A percentile compares a stretch with the other conserved stretches of the same genome.
phyloP scores from a whole-genome alignment of 92 coral and sea anemone species.

The Desmophyllum pertusum region DNA sequence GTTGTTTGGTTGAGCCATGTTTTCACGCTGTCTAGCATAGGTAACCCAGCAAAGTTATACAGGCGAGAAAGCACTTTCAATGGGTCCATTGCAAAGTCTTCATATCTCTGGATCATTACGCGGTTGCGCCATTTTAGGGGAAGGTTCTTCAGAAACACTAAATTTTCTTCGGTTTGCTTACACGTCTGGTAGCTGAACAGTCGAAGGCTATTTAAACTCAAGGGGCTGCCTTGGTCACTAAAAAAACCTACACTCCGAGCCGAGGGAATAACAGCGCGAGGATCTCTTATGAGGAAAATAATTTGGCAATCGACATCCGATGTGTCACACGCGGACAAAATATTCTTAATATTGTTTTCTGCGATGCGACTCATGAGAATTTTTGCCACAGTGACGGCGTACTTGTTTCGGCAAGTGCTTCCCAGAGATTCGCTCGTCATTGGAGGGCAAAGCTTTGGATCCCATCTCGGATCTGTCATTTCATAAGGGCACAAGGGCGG shows the following conservation, averaged over 20 bases:
- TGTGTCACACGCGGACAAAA: constrained; percentile 23
- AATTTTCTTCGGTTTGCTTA: constrained; percentile 26
- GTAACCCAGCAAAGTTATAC: constrained; percentile 34
- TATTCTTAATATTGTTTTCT: constrained; percentile 26
- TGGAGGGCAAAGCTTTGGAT: constrained; percentile 37
- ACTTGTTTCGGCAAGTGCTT: constrained; percentile 22
- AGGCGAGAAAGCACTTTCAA: constrained; percentile 27
- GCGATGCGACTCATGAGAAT: constrained; percentile 45
- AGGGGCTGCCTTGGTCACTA: neutral
- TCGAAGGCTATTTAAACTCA: neutral
- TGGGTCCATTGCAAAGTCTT: constrained; percentile 49
- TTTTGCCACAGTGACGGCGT: constrained; percentile 41
- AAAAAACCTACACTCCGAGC: constrained; percentile 36
- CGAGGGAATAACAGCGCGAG: constrained; percentile 52
- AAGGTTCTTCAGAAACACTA: constrained; percentile 30
- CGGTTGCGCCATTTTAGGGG: constrained; percentile 9
- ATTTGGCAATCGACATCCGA: constrained; percentile 27
- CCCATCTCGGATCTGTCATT: constrained; percentile 38
- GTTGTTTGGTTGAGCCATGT: constrained; percentile 38
- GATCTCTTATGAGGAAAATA: constrained; percentile 46
- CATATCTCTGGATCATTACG: constrained; percentile 42
- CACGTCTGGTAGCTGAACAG: constrained; percentile 16
- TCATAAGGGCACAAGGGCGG: constrained; percentile 52
- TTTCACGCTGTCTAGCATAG: constrained; percentile 23
- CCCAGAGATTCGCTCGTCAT: constrained; percentile 9